phyloP scores from a whole-genome alignment of 1,140 invertebrate species.

The Solenopsis fugax region DNA sequence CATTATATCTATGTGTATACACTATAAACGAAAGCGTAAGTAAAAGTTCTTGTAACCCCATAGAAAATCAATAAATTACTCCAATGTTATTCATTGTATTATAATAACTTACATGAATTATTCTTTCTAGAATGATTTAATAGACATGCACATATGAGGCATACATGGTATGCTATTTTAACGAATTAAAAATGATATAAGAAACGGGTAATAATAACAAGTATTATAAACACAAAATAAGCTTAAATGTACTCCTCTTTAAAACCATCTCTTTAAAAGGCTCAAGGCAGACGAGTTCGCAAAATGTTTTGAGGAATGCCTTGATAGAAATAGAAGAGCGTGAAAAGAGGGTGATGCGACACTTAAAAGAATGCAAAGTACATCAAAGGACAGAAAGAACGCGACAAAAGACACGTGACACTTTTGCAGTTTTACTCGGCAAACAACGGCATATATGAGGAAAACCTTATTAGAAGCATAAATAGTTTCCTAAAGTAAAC shows the following conservation, averaged over 20 bases:
- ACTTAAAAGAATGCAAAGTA: slow-evolving; percentile 2
- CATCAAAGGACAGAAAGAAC: slow-evolving; percentile 2
- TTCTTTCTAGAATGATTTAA: slow-evolving; percentile 5
- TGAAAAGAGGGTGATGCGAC: background rate
- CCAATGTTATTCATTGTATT: too few relatives aligned
- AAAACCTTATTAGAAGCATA: slow-evolving; percentile 39
- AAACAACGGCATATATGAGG: background rate
- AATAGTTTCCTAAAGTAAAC: slow-evolving; percentile 12
- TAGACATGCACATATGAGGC: background rate
- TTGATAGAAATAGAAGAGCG: background rate
- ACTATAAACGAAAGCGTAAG: too few relatives aligned
- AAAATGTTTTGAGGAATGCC: slow-evolving; percentile 15
- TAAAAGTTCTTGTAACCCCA: too few relatives aligned
- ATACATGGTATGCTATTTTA: background rate
- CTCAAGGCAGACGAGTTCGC: background rate
- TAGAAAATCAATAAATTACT: too few relatives aligned
- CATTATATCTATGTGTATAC: too few relatives aligned
- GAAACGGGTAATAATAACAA: background rate
- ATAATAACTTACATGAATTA: background rate
- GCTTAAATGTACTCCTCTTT: background rate
- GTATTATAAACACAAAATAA: background rate
- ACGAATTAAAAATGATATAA: background rate
- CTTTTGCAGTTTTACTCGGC: slow-evolving; percentile 12
- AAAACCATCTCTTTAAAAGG: slow-evolving; percentile 12
- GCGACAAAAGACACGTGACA: background rate